These are phyloP conservation scores for Andrena dorsata DNA, from an alignment of 2,888 invertebrate genomes.

Conservation along the genomic window DNA sequence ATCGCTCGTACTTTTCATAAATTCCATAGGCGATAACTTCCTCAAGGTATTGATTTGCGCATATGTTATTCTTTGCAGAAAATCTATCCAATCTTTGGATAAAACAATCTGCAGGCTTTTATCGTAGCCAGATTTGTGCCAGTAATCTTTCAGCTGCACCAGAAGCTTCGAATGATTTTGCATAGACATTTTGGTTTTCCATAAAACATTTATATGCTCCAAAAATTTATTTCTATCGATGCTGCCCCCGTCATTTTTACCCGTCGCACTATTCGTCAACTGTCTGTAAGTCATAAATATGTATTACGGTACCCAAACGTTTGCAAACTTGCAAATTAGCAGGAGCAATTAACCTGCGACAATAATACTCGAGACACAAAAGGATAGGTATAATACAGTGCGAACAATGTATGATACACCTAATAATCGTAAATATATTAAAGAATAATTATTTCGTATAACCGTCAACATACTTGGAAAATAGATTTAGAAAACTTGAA, in stretches of 20 bases:
- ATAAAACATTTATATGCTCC: conserved; percentile 64
- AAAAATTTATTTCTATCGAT: conserved; percentile 70
- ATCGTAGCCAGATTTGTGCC: conserved; percentile 84
- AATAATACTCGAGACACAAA: neutral
- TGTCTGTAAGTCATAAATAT: conserved; percentile 68
- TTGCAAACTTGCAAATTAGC: neutral
- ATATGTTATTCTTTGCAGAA: conserved; percentile 85
- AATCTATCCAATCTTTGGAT: conserved; percentile 86
- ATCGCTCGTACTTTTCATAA: conserved; percentile 11
- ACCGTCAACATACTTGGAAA: no score
- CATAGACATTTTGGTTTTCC: conserved; percentile 81
- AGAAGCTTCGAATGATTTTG: conserved; percentile 85
- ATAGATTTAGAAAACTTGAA: no score
- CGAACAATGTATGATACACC: no score
- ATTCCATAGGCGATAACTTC: conserved; percentile 54
- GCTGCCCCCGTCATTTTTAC: conserved; percentile 68
- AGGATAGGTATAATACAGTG: neutral
- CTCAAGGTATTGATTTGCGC: conserved; percentile 78
- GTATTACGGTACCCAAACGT: no score
- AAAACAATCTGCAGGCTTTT: conserved; percentile 84
- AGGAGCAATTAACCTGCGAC: neutral
- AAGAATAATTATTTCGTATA: no score
- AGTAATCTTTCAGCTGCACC: conserved; percentile 85
- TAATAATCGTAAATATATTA: no score
- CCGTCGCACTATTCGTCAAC: conserved; percentile 69